Evolutionary conservation across 2,797 vertebrate genomes (phyloP), one percentile per base, ranked within the genome.

Genomic region (Bufotes viridis): DNA sequence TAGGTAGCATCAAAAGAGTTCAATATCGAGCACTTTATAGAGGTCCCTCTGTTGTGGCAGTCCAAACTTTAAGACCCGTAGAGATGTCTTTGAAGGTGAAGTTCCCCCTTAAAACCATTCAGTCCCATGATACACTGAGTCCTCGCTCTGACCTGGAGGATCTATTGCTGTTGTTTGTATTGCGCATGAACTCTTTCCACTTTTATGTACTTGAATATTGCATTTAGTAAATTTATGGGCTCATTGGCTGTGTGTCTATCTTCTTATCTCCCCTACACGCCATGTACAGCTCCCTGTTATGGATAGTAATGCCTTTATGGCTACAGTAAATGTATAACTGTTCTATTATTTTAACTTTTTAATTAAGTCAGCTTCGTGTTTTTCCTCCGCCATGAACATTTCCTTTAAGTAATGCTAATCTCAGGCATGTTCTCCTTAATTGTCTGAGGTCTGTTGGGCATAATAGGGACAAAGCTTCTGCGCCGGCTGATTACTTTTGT

Each of bases 381-480:
- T 57, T 49, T n/a, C n/a, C 51, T 34, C 58, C 8, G n/a, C 17
- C 76, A 53, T 49, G 55, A 74, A 60, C 49, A 75, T 63, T 75
- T 84, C 58, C 76, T 70, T 70, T 88, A 84, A 51, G 87, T 84
- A 72, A 72, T 84, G 82, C 57, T 72, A 84, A 84, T 84, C 78
- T 84, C 51, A 63, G 72, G n/a, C 82, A 55, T 80, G 82, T 80
- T 80, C 51, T 42, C 63, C 69, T 80, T 88, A 88, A 88, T 88
- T 88, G 87, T 29, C 81, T 84, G 22, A 61, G 82, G 74, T 84
- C 82, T 84, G 65, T 61, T 79, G 87, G 65, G 65, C 78, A 51
- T 61, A 87, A 76, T 29, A 65, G 42, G 76, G 13, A 80, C 49
- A 61, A 11, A 26, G 42, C 29, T 53, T 1, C 34, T 34, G 34